Evolutionary conservation across 2,888 invertebrate species (phyloP).

Genomic region (Scaptomyza parva): DNA sequence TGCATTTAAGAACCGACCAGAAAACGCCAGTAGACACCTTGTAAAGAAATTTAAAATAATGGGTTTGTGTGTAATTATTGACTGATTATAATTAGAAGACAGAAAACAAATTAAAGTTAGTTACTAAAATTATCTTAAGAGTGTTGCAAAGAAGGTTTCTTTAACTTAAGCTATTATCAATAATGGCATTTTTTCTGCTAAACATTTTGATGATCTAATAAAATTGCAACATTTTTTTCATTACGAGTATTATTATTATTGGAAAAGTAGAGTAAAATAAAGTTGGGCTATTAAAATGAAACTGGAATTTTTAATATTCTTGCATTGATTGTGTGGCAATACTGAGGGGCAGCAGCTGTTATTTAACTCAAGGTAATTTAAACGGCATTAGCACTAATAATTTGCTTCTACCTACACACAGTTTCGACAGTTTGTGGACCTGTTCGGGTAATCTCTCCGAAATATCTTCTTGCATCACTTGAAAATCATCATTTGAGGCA

Average conservation of each 20-base stretch:
- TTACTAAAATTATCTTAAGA: not conserved
- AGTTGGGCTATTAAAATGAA: conserved; percentile 22
- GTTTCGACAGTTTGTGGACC: conserved; percentile 1
- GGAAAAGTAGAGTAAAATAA: conserved; percentile 18
- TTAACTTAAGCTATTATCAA: not conserved
- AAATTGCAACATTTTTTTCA: not conserved
- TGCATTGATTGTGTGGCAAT: conserved; percentile 14
- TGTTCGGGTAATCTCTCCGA: conserved; percentile 45
- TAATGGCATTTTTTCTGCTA: too few relatives aligned
- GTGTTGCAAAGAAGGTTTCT: not conserved
- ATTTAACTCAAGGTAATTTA: conserved; percentile 54
- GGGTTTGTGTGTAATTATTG: not conserved
- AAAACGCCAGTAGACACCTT: conserved; percentile 1
- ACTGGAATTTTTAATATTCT: conserved; percentile 49
- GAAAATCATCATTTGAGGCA: conserved; percentile 56
- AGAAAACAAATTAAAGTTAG: not conserved
- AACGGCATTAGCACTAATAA: conserved; percentile 66
- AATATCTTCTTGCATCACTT: conserved; percentile 60
- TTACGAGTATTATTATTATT: not conserved
- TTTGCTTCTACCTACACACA: conserved; percentile 51
- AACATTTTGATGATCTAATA: too few relatives aligned
- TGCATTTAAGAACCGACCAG: conserved; percentile 6
- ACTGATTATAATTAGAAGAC: not conserved
- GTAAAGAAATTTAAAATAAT: not conserved
- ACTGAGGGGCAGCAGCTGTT: conserved; percentile 52